Base-by-base conservation (phyloP, 2,888 invertebrate genomes). In the Hylaea fasciaria region DNA sequence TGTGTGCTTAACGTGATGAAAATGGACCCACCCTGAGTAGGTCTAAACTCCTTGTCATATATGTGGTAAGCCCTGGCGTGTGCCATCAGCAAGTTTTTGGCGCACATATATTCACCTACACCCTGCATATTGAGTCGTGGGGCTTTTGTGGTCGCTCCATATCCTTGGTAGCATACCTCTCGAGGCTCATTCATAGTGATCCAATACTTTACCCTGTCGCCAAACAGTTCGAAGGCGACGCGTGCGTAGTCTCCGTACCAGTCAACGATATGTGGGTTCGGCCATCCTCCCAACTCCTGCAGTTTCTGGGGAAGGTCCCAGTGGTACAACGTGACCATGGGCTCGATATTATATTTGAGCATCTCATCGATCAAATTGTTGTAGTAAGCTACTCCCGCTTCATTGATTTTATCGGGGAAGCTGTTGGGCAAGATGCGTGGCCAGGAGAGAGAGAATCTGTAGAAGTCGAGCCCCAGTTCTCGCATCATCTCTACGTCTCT, bases 401-500 rank as follows among this genome's bases (percentile, higher is more conserved):
- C 78, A 73, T 95, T 96, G 11, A 94, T 80, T n/a, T 85, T 71
- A 53, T 93, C 86, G 0, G 88, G 74, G 54, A 91, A 91, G 41
- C 94, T 94, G 22, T 89, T 92, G 0, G 95, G 94, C 49, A 95
- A 76, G 17, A 96, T 85, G 28, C 95, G 83, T 0, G 94, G 69
- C 95, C 95, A 95, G 0, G 94, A 91, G 12, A 94, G 76, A 0
- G 94, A 94, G 70, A 94, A 94, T 39, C 94, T 83, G 74, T 94
- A 94, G 66, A 84, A 89, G 60, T 93, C 84, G 0, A 91, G 73
- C 0, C 91, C 91, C 3, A 93, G 70, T 64, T 91, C 82, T 35
- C 85, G 79, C 63, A 93, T 70, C 74, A 93, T 83, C 55, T 86
- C 81, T 0, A 93, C 86, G 64, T 93, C 93, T 60, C 94, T 92